phyloP scores from a whole-genome alignment of 2,888 invertebrate genomes.

The Volucella inflata region DNA sequence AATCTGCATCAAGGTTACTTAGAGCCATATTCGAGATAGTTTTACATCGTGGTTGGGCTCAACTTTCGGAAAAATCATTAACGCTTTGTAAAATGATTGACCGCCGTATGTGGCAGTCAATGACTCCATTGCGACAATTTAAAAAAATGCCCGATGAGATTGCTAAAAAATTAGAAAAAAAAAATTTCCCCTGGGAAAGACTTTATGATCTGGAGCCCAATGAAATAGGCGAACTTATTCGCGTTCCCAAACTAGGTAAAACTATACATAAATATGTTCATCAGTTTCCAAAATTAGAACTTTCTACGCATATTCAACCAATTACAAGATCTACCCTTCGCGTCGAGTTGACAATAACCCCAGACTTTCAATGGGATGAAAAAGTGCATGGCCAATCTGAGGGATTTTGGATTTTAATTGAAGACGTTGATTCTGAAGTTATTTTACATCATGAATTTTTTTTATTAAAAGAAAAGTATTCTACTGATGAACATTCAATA shows the following conservation, averaged over 20 bases:
- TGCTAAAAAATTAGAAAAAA: constrained; percentile 98
- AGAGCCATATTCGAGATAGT: constrained; percentile 99
- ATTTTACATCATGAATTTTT: constrained; percentile 98
- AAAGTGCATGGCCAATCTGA: constrained; percentile 93
- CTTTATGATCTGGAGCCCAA: constrained; percentile 98
- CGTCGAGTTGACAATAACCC: constrained; percentile 98
- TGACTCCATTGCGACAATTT: constrained; percentile 98
- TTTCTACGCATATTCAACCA: constrained; percentile 98
- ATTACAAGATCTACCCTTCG: constrained; percentile 96
- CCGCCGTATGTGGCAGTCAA: constrained; percentile 99
- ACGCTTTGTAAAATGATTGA: constrained; percentile 99
- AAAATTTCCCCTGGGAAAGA: constrained; percentile 96
- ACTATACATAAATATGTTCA: constrained; percentile 94
- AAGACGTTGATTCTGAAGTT: constrained; percentile 94
- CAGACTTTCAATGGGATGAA: constrained; percentile 99
- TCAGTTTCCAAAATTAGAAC: constrained; percentile 97
- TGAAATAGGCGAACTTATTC: constrained; percentile 94
- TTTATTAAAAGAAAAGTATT: constrained; percentile 96
- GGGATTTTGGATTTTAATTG: constrained; percentile 94
- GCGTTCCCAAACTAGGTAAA: constrained; percentile 87
- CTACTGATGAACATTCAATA: constrained; percentile 96
- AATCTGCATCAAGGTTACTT: constrained; percentile 97
- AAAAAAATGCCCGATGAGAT: constrained; percentile 98
- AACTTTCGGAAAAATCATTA: constrained; percentile 97
- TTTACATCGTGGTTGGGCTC: constrained; percentile 96